Evolutionary conservation across 2,888 invertebrate genomes (phyloP).

Genomic region (Trichacis sp.): DNA sequence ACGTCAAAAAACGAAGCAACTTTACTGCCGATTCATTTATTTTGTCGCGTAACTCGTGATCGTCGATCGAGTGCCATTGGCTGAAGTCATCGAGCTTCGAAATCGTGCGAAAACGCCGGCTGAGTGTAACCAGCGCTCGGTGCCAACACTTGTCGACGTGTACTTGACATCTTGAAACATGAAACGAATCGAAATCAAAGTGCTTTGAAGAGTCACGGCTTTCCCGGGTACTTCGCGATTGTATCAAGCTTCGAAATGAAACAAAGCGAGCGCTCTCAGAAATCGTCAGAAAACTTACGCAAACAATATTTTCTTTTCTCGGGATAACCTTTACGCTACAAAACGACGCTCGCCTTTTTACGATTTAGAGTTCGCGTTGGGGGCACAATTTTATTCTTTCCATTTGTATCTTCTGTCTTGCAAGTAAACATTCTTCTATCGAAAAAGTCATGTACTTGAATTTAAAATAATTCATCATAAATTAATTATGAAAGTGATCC

Average conservation of each 20-base stretch:
- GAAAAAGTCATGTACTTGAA: too few relatives aligned
- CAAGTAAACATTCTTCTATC: too few relatives aligned
- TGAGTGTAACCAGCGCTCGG: conserved; percentile 21
- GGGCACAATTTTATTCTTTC: too few relatives aligned
- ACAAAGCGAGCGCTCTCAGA: background rate
- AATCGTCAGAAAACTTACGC: background rate
- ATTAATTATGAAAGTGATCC: too few relatives aligned
- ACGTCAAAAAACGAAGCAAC: too few relatives aligned
- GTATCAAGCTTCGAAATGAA: conserved; percentile 1
- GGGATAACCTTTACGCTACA: background rate
- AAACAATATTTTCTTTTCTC: background rate
- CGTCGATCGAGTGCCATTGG: conserved; percentile 19
- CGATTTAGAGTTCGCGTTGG: too few relatives aligned
- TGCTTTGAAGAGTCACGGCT: background rate
- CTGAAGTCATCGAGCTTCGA: conserved; percentile 34
- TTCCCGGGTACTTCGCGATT: background rate
- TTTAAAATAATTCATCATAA: too few relatives aligned
- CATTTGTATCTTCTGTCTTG: too few relatives aligned
- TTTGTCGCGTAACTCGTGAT: conserved; percentile 11
- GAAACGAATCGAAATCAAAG: conserved; percentile 27
- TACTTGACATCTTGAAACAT: conserved; percentile 28
- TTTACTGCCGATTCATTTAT: conserved; percentile 8
- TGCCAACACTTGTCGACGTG: conserved; percentile 11
- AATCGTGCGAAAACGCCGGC: conserved; percentile 19
- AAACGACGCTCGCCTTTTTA: too few relatives aligned